A percentile compares a stretch with the other conserved stretches of the same genome.
phyloP scores from a whole-genome alignment of 2,113 vertebrate species.

The Callithrix jacchus region DNA sequence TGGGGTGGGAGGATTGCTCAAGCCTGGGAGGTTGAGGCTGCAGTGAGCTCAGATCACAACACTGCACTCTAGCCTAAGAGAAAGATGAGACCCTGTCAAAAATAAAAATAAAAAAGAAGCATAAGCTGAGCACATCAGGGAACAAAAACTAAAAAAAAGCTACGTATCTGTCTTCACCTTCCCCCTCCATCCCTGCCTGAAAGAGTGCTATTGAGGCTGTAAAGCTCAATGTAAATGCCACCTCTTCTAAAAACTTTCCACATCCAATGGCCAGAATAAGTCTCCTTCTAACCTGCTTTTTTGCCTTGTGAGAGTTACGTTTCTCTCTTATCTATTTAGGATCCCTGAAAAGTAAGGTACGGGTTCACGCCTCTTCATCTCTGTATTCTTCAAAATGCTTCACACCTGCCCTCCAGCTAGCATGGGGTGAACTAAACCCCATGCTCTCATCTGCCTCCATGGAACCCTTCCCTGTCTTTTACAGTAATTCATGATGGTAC shows the following conservation, averaged over 20 bases:
- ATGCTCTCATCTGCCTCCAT: not conserved
- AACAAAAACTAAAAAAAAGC: not conserved
- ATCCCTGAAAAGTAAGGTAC: not conserved
- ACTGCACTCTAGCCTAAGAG: too few species aligned
- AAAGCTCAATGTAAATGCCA: not conserved
- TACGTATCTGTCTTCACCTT: not conserved
- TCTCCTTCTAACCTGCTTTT: not conserved
- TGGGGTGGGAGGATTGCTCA: too few species aligned
- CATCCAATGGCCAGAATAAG: not conserved
- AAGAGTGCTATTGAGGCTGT: not conserved
- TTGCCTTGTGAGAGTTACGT: not conserved
- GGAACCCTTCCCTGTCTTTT: not conserved
- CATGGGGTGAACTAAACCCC: not conserved
- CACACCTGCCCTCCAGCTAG: not conserved
- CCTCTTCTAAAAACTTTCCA: not conserved
- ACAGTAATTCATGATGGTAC: not conserved
- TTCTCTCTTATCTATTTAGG: not conserved
- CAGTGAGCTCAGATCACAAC: too few species aligned
- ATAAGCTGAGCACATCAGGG: not conserved
- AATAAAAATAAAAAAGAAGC: not conserved
- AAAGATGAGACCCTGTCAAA: too few species aligned
- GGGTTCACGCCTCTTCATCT: not conserved
- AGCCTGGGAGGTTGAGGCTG: too few species aligned
- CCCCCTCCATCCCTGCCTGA: not conserved
- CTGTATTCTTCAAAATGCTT: not conserved